These are phyloP conservation scores for Aythya baeri DNA, from an alignment of 2,113 vertebrate genomes.

Conservation along the genomic window DNA sequence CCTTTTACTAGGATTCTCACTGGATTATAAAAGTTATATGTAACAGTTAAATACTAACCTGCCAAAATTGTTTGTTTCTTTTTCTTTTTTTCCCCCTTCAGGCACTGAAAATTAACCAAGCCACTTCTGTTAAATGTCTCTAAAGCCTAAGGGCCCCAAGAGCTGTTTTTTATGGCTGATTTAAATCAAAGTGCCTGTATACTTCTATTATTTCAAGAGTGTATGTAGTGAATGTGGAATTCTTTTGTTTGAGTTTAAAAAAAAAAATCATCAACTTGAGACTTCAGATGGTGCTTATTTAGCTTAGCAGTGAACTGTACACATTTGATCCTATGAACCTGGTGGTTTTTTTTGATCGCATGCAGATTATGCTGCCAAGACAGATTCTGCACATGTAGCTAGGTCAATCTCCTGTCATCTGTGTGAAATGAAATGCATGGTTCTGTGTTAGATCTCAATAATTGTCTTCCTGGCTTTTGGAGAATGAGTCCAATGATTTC, in stretches of 20 bases:
- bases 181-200: neutral
- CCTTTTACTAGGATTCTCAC: neutral
- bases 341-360: neutral
- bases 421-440: neutral
- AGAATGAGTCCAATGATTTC: neutral
- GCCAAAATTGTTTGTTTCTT: neutral
- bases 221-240: neutral
- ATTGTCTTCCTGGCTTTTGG: neutral
- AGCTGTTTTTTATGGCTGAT: neutral
- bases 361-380: neutral
- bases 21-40: neutral
- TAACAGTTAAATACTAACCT: accelerated
- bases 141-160: neutral
- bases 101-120: neutral
- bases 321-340: neutral
- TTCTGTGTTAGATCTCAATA: neutral
- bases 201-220: neutral
- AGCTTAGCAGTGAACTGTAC: neutral
- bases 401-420: neutral
- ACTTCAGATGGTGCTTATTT: neutral
- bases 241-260: neutral
- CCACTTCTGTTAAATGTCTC: neutral
- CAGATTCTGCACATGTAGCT: neutral
- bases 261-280: neutral
- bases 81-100: accelerated